phyloP scores from a whole-genome alignment of 2,888 invertebrate species.

The Cantharis lateralis region DNA sequence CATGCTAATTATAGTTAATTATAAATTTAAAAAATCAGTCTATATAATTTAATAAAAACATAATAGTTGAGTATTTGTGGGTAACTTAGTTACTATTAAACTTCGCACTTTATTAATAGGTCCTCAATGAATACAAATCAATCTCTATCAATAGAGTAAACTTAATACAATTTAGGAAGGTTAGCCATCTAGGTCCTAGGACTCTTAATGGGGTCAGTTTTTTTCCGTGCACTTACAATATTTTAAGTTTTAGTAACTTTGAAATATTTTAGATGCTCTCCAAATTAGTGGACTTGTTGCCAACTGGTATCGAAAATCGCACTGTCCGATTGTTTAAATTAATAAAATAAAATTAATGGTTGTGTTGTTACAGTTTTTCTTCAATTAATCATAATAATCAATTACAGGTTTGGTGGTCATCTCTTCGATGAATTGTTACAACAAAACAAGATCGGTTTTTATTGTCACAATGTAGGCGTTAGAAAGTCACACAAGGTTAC shows the following conservation, averaged over 20 bases:
- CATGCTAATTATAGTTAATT: slow-evolving; percentile 10
- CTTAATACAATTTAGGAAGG: not conserved
- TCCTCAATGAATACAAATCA: not conserved
- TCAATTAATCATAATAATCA: not conserved
- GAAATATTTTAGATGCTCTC: not conserved
- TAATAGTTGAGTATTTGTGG: not conserved
- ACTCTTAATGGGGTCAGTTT: not conserved
- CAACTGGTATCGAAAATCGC: not conserved
- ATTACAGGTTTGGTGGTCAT: not conserved
- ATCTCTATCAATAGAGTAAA: not conserved
- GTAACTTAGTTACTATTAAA: not conserved
- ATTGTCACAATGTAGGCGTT: slow-evolving; percentile 11
- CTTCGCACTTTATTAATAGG: not conserved
- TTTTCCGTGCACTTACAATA: not conserved
- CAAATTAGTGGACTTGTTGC: not conserved
- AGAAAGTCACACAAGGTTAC: slow-evolving; percentile 18
- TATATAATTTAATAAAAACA: not conserved
- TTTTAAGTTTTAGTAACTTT: not conserved
- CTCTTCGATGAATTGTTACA: not conserved
- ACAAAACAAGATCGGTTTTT: slow-evolving; percentile 1
- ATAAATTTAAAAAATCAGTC: not conserved
- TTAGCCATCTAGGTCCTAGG: not conserved
- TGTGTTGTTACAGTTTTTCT: not conserved
- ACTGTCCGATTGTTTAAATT: not conserved
- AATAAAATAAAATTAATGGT: not conserved